These are phyloP conservation scores for Ophioderma brevispina DNA, from an alignment of 35 echinoderm and acorn worm genomes.

Conservation along the genomic window DNA sequence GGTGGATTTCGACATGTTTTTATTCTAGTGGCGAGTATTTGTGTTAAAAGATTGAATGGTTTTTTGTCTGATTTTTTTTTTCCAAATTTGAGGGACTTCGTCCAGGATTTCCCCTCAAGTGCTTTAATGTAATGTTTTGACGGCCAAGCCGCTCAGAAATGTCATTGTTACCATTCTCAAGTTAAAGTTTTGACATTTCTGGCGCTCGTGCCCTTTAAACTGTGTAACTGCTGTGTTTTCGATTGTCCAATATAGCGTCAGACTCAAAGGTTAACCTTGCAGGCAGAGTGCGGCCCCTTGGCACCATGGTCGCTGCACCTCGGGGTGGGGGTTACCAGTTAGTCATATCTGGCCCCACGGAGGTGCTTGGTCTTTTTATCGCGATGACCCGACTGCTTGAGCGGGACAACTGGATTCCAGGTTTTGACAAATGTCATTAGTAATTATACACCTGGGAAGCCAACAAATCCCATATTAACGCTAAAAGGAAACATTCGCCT, in stretches of 20 bases:
- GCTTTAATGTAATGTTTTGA: slow-evolving; percentile 26
- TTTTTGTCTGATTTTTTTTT: neutral
- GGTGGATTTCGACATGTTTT: slow-evolving; percentile 46
- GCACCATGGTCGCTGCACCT: neutral
- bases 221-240: neutral
- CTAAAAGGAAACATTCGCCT: no score
- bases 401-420: neutral
- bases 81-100: no score
- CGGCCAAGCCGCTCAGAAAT: slow-evolving; percentile 18
- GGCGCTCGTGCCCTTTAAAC: neutral
- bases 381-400: neutral
- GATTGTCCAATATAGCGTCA: neutral
- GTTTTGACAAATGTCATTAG: neutral
- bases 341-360: neutral
- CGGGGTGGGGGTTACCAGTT: neutral
- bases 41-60: slow-evolving; percentile 38
- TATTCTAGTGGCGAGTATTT: slow-evolving; percentile 40
- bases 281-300: neutral
- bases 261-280: neutral
- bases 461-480: no score
- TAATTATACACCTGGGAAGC: neutral
- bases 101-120: neutral
- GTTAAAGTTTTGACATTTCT: neutral
- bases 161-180: neutral
- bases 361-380: neutral